A percentile compares a stretch with the other conserved stretches of the same genome.
Conservation (phyloP, 2,797 vertebrate species). For the Hapalemur alaotrensis region DNA sequence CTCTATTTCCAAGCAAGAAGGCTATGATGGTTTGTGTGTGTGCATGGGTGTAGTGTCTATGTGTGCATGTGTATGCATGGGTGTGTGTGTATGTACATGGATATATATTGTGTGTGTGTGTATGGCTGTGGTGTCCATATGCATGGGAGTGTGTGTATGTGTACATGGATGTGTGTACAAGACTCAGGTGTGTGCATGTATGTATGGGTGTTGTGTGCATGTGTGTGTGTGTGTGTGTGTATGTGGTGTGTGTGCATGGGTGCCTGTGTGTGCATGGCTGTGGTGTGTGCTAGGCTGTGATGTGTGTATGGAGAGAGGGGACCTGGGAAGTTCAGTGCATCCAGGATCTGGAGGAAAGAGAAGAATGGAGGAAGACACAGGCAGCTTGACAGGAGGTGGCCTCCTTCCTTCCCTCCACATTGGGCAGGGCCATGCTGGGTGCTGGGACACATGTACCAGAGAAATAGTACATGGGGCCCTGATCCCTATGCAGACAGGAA, state of each 20-base stretch:
- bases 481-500: not conserved
- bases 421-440: not conserved
- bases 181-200: no score
- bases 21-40: not conserved
- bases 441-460: not conserved
- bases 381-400: not conserved
- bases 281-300: not conserved
- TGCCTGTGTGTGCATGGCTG: no score
- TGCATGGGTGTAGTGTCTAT: not conserved
- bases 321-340: not conserved
- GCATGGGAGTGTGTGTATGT: not conserved
- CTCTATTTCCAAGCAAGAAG: not conserved
- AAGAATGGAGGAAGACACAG: not conserved
- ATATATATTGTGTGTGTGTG: not conserved
- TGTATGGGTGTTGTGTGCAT: no score
- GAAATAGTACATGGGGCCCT: not conserved
- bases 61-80: not conserved
- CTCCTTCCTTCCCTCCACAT: not conserved
- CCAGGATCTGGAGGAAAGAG: not conserved
- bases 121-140: not conserved
- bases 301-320: not conserved
- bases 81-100: not conserved
- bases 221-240: no score
- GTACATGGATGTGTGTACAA: no score
- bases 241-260: no score